Percentiles rank a stretch among this genome's conserved stretches.
Conservation (phyloP, 2,888 invertebrate species). For the Keiferia lycopersicella region DNA sequence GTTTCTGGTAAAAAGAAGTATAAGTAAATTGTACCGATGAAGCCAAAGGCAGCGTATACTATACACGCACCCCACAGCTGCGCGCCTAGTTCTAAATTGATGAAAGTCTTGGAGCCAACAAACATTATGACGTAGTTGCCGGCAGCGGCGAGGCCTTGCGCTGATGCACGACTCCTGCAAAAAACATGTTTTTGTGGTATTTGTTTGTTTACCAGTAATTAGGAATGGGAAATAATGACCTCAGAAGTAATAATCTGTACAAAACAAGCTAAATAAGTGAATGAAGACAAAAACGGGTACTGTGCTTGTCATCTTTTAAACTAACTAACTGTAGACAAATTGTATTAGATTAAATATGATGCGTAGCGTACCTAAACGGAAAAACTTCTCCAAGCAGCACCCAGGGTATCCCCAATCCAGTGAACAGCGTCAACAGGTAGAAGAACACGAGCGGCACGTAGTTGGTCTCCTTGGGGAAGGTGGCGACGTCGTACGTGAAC, state of each 20-base stretch:
- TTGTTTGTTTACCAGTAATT: neutral
- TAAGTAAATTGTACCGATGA: constrained; percentile 71
- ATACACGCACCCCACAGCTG: constrained; percentile 76
- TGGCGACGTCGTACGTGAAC: constrained; percentile 67
- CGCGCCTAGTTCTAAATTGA: constrained; percentile 66
- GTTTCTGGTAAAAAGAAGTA: constrained; percentile 81
- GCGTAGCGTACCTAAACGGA: constrained; percentile 76
- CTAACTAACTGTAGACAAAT: no score
- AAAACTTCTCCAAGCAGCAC: constrained; percentile 81
- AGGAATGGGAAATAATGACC: neutral
- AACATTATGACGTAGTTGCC: constrained; percentile 77
- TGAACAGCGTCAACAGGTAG: constrained; percentile 61
- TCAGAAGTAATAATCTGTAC: no score
- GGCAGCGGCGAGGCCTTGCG: constrained; percentile 79
- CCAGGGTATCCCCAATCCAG: constrained; percentile 76
- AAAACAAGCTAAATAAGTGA: no score
- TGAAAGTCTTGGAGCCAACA: constrained; percentile 76
- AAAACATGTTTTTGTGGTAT: neutral
- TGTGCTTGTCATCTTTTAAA: no score
- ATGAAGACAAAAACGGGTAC: no score
- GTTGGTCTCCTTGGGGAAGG: constrained; percentile 64
- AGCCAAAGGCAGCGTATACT: constrained; percentile 69
- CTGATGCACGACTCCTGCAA: constrained; percentile 74
- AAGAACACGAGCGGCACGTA: constrained; percentile 65
- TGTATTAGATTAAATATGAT: neutral